Base-by-base conservation (phyloP, 2,113 vertebrate genomes). In the Phrynocephalus versicolor region DNA sequence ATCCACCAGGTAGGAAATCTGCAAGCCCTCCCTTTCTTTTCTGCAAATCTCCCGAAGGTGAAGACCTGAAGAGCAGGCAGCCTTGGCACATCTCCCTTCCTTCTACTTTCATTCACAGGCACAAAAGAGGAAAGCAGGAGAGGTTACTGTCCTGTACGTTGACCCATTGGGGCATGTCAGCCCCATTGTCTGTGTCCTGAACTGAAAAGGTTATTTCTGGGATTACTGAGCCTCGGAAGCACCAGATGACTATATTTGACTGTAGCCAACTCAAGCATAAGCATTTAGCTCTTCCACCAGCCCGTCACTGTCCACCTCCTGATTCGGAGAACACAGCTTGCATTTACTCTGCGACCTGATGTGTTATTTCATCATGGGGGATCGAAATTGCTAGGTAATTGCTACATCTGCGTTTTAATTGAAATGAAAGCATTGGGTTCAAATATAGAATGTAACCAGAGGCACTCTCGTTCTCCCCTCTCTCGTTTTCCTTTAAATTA, bases 371-470 rank as follows among this genome's bases (percentile, higher is more conserved):
- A 69, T 84, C 41, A 37, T n/a, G 37, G n/a, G 82, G 39, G 41
- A 35, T n/a, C 14, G 4, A 39, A 67, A 51, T 39, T 30, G 74
- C 41, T 3, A 9, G 39, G n/a, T 65, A 76, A 65, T 77, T 78
- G 62, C 60, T 69, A 62, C 62, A 69, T 77, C 74, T 14, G 21
- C 35, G 35, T 57, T 69, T 84, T 69, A 69, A 70, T 65, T 77
- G 73, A 77, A 69, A 84, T 37, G 45, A 39, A 77, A 84, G 23
- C 4, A 9, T 15, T 57, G 83, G 33, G n/a, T 82, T 82, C 80
- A 82, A 71, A 71, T 71, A 70, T 71, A 82, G 80, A 70, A 82
- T 70, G 21, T 71, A 70, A 82, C 80, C 67, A n/a, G 67, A 67
- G 65, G 62, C 77, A 60, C 14, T 69, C 35, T 62, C 8, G 1